A percentile compares a stretch with the other conserved stretches of the same genome.
Evolutionary conservation across 2,113 vertebrate genomes (phyloP).

Genomic region (Pseudorhombus dupliciocellatus): DNA sequence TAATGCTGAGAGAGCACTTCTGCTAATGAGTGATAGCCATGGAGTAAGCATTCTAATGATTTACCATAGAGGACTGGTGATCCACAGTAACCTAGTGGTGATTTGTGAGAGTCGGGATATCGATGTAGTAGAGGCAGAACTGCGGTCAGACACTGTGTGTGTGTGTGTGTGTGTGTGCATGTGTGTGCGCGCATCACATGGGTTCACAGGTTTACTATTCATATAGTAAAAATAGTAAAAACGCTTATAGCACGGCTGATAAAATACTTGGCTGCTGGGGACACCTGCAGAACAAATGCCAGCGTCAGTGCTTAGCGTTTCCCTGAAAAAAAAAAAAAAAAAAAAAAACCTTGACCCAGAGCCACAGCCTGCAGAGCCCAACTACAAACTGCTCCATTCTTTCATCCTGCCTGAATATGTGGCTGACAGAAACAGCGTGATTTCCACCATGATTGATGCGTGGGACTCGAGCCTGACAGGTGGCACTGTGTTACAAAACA

Average conservation of each 20-base stretch:
- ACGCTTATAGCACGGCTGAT: background rate
- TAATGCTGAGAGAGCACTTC: conserved; percentile 44
- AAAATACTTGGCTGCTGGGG: background rate
- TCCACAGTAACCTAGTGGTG: conserved; percentile 35
- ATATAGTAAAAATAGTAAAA: background rate
- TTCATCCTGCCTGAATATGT: conserved; percentile 25
- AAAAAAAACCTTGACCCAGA: conserved; percentile 16
- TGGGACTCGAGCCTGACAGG: conserved; percentile 20
- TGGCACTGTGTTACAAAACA: conserved; percentile 23
- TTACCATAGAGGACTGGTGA: conserved; percentile 35
- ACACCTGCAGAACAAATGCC: background rate
- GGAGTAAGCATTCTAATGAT: conserved; percentile 35
- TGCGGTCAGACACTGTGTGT: background rate
- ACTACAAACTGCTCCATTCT: conserved; percentile 33
- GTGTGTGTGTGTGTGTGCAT: background rate
- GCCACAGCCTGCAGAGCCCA: conserved; percentile 19
- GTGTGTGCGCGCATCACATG: background rate
- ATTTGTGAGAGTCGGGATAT: conserved; percentile 25
- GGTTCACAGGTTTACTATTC: background rate
- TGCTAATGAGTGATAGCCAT: conserved; percentile 44
- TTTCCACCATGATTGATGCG: conserved; percentile 39
- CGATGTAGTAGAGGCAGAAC: background rate
- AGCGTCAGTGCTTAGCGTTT: conserved; percentile 17
- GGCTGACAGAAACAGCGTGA: conserved; percentile 22
- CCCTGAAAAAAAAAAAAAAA: conserved; percentile 27